phyloP scores from a whole-genome alignment of 2,888 invertebrate species.

The Pollenia griseotomentosa region DNA sequence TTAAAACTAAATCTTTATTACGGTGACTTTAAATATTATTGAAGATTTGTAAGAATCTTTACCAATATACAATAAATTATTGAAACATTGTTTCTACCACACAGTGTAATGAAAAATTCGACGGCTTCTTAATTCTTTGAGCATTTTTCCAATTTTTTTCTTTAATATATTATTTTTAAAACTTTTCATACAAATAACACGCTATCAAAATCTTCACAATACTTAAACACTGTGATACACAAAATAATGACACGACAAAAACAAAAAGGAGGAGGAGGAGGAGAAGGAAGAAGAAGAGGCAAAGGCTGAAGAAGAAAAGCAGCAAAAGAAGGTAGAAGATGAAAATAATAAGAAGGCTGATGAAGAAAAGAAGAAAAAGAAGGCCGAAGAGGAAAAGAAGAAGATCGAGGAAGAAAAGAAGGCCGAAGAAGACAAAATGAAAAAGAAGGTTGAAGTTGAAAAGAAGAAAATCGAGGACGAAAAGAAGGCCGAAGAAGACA shows the following conservation, averaged over 20 bases:
- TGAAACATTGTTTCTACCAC: too few species aligned
- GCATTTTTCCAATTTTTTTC: too few species aligned
- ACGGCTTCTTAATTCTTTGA: too few species aligned
- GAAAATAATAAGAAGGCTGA: conserved; percentile 19
- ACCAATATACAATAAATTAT: too few species aligned
- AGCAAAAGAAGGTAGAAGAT: not conserved
- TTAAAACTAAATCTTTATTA: too few species aligned
- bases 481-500: conserved; percentile 45
- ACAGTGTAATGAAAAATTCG: too few species aligned
- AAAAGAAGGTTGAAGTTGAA: conserved; percentile 79
- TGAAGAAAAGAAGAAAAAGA: conserved; percentile 85
- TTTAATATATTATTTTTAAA: too few species aligned
- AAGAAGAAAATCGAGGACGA: conserved; percentile 61
- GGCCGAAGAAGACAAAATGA: conserved; percentile 78
- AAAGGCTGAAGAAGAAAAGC: conserved; percentile 6
- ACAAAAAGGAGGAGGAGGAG: conserved; percentile 11
- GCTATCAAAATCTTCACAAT: too few species aligned
- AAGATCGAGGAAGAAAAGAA: conserved; percentile 79
- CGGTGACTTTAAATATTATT: too few species aligned
- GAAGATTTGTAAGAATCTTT: too few species aligned
- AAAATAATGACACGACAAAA: conserved; percentile 83
- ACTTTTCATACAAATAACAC: too few species aligned
- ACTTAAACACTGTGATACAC: not conserved
- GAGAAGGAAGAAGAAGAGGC: not conserved
- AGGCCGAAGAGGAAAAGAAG: conserved; percentile 82